A percentile compares a stretch with the other conserved stretches of the same genome.
These are phyloP conservation scores for Baronia brevicornis DNA, from an alignment of 2,888 invertebrate species.

Conservation along the genomic window DNA sequence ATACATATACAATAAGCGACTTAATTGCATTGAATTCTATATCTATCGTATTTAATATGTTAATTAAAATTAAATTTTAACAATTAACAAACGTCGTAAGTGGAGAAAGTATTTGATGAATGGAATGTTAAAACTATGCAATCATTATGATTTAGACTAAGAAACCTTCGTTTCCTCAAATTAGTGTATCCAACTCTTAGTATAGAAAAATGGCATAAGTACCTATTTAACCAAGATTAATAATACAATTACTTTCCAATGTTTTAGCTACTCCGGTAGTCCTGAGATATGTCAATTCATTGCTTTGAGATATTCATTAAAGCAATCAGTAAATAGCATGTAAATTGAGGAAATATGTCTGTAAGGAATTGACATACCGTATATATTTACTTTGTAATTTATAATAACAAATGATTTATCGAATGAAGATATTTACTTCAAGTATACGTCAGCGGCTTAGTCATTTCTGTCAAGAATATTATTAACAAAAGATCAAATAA, in stretches of 20 bases:
- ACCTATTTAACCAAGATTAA: constrained; percentile 28
- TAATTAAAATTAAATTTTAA: constrained; percentile 10
- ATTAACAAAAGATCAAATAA: no score
- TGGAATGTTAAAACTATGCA: constrained; percentile 43
- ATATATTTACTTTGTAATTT: constrained; percentile 29
- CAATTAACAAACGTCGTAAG: constrained; percentile 7
- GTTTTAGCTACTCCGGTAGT: constrained; percentile 35
- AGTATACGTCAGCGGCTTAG: no score
- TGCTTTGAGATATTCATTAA: constrained; percentile 18
- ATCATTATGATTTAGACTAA: constrained; percentile 13
- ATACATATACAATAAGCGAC: constrained; percentile 15
- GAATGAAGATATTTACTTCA: constrained; percentile 3
- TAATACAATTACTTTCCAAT: constrained; percentile 30
- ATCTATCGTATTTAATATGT: constrained; percentile 10
- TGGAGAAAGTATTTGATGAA: constrained; percentile 16
- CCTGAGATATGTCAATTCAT: constrained; percentile 46
- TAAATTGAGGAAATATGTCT: constrained; percentile 17
- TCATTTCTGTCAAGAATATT: no score
- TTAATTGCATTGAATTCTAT: constrained; percentile 3
- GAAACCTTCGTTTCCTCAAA: no score
- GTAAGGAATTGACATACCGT: constrained; percentile 37
- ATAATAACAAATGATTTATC: constrained; percentile 25
- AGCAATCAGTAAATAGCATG: background rate
- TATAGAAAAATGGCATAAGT: constrained; percentile 52
- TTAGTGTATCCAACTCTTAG: constrained; percentile 46